A percentile compares a stretch with the other conserved stretches of the same genome.
Evolutionary conservation across 2,888 invertebrate species (phyloP).

Genomic region (Nemotelus nigrinus): DNA sequence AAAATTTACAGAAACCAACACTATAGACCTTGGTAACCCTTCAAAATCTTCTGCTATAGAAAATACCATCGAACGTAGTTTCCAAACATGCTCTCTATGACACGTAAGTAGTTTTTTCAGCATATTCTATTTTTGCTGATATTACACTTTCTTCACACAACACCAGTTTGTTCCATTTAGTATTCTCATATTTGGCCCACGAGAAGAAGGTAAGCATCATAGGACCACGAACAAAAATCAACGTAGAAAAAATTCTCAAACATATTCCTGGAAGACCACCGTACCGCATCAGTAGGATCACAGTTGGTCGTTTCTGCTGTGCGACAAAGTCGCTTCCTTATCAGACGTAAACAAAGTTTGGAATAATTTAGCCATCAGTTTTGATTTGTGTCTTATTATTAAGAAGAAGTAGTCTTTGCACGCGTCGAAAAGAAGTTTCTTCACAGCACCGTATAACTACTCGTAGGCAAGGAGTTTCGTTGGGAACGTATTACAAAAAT

Average conservation of each 20-base stretch:
- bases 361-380: conserved; percentile 51
- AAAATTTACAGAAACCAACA: too few species aligned
- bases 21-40: neutral
- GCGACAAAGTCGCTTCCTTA: conserved; percentile 50
- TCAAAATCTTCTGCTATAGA: neutral
- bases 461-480: too few species aligned
- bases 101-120: conserved; percentile 49
- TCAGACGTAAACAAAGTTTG: conserved; percentile 50
- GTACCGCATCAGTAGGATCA: conserved; percentile 16
- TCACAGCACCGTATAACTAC: too few species aligned
- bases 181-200: conserved; percentile 5
- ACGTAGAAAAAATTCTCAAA: neutral
- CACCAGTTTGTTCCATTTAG: conserved; percentile 21
- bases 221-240: neutral
- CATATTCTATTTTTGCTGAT: conserved; percentile 47
- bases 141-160: conserved; percentile 46
- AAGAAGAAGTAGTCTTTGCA: conserved; percentile 37
- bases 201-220: neutral
- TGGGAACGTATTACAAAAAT: too few species aligned
- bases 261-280: neutral
- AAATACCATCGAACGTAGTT: neutral
- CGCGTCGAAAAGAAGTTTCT: neutral
- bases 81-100: conserved; percentile 25
- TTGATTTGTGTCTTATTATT: conserved; percentile 51
- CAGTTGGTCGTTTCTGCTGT: conserved; percentile 25